Conservation (phyloP, 2,888 invertebrate genomes). For the Hymenopus coronatus region DNA sequence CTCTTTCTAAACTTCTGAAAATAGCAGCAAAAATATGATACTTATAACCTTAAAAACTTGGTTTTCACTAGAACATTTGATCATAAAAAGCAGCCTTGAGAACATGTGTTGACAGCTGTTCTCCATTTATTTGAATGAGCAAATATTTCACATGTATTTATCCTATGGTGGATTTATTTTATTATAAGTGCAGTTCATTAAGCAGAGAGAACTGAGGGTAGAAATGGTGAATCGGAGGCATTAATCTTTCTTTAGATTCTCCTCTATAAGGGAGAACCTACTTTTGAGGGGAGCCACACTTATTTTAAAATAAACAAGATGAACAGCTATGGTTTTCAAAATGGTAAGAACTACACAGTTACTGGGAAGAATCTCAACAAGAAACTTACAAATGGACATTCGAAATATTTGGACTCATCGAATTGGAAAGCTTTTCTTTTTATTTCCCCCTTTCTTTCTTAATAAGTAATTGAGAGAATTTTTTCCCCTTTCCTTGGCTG, state of each 20-base stretch:
- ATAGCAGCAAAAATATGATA: background rate
- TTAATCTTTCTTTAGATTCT: background rate
- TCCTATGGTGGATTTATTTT: background rate
- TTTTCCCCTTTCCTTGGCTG: background rate
- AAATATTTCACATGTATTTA: conserved; percentile 14
- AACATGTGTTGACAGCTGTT: background rate
- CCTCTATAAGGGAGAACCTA: background rate
- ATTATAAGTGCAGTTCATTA: background rate
- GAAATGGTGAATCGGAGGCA: background rate
- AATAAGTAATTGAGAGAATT: background rate
- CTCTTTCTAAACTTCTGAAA: background rate
- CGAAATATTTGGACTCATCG: conserved; percentile 12
- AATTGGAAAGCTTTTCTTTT: background rate
- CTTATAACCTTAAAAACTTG: background rate
- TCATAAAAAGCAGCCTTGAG: background rate
- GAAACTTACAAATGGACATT: conserved; percentile 10
- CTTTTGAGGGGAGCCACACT: conserved; percentile 9
- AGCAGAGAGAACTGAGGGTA: background rate
- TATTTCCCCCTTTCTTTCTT: background rate
- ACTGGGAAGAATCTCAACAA: conserved; percentile 5
- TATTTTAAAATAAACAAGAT: conserved; percentile 6
- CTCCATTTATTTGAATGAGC: conserved; percentile 10
- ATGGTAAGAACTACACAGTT: conserved; percentile 16
- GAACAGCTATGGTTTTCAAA: conserved; percentile 10
- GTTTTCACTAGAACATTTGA: background rate